Evolutionary conservation across 2,888 invertebrate genomes (phyloP), one percentile per base, ranked within the genome.

Genomic region (Phalera bucephala): DNA sequence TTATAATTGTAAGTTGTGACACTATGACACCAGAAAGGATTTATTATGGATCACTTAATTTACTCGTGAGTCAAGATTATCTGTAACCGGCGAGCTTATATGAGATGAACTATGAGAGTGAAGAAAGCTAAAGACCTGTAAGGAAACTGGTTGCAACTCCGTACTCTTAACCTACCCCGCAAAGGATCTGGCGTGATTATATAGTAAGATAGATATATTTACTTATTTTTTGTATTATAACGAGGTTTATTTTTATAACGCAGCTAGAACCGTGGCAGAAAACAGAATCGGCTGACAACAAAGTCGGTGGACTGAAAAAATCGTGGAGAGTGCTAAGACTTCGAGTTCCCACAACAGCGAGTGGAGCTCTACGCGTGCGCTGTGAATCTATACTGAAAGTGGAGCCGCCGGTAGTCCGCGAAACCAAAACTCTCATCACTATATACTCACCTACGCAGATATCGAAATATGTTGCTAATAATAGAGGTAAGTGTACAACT

Each of bases 401-500:
- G 1, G 85, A 87, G 36, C 87, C 87, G 1, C 85, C 87, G 0
- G 88, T 85, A 10, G 68, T 81, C 9, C 58, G 80, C 22, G 83
- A 85, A 17, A 55, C 75, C 0, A 62, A 64, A 21, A 59, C 78
- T 6, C 69, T 80, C 33, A 75, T 89, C 45, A 86, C 88, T 20
- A 74, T 89, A 45, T 75, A 80, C 46, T 83, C 88, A 2, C 78
- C 68, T 22, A 87, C 89, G 14, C 80, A 83, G 44, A 56, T 83
- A n/a, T 87, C 87, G 2, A 89, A 88, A 74, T 89, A 80, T 45
- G 85, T 88, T 31, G 77, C 88, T 40, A 82, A 74, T 72, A 80
- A 70, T 65, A 73, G 61, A 66, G 83, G 85, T 84, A 48, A 63
- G 68, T 54, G 8, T 2, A 10, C n/a, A n/a, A n/a, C n/a, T n/a